Evolutionary conservation across 2,888 invertebrate species (phyloP).

Genomic region (Coleophora flavipennella): DNA sequence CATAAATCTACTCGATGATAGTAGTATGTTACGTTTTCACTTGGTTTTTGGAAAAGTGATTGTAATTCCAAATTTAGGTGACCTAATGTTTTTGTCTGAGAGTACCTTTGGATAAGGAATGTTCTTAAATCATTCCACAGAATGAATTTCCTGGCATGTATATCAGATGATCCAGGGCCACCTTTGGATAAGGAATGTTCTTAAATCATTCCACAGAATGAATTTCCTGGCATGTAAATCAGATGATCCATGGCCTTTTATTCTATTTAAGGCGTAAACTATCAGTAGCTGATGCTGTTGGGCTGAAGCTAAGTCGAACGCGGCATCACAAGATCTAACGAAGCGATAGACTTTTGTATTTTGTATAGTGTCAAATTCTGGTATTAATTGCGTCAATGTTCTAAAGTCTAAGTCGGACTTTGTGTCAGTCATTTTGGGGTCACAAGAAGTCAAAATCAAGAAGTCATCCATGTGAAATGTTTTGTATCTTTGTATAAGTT

Average conservation of each 20-base stretch:
- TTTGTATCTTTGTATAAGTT: too few relatives aligned
- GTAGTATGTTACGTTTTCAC: constrained; percentile 12
- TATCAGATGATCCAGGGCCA: neutral
- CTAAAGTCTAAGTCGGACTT: neutral
- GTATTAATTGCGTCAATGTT: neutral
- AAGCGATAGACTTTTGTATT: neutral
- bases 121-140: neutral
- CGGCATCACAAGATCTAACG: neutral
- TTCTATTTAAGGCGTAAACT: neutral
- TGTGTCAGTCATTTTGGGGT: neutral
- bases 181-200: neutral
- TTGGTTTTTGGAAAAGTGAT: constrained; percentile 13
- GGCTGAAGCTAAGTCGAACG: neutral
- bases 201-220: neutral
- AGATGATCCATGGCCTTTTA: neutral
- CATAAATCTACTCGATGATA: constrained; percentile 14
- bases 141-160: neutral
- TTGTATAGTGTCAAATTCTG: neutral
- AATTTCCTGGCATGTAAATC: neutral
- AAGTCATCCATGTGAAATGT: too few relatives aligned
- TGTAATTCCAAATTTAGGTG: neutral
- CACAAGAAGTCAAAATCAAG: neutral
- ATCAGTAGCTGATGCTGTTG: neutral
- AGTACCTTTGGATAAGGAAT: neutral
- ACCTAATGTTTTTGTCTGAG: constrained; percentile 2